Percentiles rank a stretch among this genome's conserved stretches.
Conservation (phyloP, 2,888 invertebrate genomes). For the Taphrorychus bicolor region DNA sequence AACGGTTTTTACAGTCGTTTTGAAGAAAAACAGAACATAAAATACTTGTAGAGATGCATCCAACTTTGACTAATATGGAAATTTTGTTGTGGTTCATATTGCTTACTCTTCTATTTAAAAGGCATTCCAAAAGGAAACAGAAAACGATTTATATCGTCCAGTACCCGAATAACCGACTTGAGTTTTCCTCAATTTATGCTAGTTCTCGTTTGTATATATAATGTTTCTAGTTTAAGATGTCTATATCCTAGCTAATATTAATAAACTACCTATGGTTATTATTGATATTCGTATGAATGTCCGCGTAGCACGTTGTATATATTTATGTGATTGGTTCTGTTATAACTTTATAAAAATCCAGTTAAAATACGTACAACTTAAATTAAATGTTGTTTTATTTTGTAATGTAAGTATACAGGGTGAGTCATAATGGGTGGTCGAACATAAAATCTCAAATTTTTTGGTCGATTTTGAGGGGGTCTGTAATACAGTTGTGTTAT, state of each 20-base stretch:
- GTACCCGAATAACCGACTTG: not conserved
- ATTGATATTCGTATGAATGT: not conserved
- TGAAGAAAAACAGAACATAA: no score
- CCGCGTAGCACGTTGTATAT: slow-evolving; percentile 8
- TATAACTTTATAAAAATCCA: not conserved
- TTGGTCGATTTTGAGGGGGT: no score
- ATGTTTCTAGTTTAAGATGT: slow-evolving; percentile 6
- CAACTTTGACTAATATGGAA: no score
- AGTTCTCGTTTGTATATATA: not conserved
- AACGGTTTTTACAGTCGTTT: no score
- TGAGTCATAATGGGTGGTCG: no score
- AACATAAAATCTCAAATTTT: no score
- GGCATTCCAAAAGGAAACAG: no score
- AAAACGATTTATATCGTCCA: not conserved
- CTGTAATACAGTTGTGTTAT: no score
- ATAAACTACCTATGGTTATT: slow-evolving; percentile 2
- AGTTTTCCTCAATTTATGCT: not conserved
- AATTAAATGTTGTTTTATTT: not conserved
- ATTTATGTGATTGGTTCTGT: slow-evolving; percentile 25
- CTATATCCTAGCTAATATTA: slow-evolving; percentile 13
- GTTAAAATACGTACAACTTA: not conserved
- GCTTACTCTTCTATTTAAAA: no score
- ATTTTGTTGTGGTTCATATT: no score
- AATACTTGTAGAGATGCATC: no score
- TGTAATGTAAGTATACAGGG: no score